Percentiles rank a stretch among this genome's conserved stretches.
Conservation (phyloP, 2,888 invertebrate species). For the Autographa pulchrina region DNA sequence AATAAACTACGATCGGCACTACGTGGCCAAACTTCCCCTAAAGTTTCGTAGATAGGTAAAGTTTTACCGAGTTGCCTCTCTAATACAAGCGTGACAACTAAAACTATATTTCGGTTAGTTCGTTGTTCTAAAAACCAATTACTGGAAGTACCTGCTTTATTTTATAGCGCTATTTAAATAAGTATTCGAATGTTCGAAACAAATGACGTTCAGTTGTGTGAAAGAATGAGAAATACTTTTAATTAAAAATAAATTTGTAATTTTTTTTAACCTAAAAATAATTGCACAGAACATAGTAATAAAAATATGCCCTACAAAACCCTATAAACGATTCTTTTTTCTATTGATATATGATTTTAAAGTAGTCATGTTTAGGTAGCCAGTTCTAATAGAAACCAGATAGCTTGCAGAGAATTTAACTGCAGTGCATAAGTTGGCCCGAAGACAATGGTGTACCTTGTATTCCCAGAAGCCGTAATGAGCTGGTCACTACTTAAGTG, state of each 20-base stretch:
- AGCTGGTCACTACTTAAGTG: background rate
- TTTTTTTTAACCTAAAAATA: too few relatives aligned
- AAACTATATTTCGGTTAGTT: background rate
- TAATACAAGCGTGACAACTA: conserved; percentile 26
- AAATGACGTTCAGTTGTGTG: background rate
- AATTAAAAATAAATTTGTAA: too few relatives aligned
- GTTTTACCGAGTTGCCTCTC: conserved; percentile 44
- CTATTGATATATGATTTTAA: too few relatives aligned
- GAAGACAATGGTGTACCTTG: background rate
- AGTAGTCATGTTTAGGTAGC: background rate
- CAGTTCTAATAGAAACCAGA: background rate
- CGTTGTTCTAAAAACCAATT: conserved; percentile 14
- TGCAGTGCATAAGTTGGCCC: background rate
- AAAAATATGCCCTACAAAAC: too few relatives aligned
- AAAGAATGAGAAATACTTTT: too few relatives aligned
- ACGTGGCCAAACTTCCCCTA: conserved; percentile 32
- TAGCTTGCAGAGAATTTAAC: background rate
- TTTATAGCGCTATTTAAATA: background rate
- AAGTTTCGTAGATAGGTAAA: conserved; percentile 45
- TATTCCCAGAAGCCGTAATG: background rate
- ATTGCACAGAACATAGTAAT: too few relatives aligned
- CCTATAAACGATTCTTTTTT: too few relatives aligned
- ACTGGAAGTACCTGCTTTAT: background rate
- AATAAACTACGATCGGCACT: conserved; percentile 51
- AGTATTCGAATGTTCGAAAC: background rate